Conservation (phyloP, 2,113 vertebrate genomes). For the Bos javanicus region DNA sequence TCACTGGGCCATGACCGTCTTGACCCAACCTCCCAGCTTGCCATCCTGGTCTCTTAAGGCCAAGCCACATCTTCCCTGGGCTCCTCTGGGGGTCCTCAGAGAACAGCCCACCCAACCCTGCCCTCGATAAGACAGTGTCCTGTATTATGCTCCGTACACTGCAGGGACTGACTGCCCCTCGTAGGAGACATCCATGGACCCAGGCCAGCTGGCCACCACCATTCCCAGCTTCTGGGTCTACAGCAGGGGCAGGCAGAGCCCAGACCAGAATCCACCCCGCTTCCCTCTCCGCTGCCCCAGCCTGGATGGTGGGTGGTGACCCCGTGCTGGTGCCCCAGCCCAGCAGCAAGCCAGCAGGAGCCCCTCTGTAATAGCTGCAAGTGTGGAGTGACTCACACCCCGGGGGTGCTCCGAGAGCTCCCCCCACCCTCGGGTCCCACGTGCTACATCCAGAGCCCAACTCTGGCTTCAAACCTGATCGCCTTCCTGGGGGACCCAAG, state of each 20-base stretch:
- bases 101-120: background rate
- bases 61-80: background rate
- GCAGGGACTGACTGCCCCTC: accelerated
- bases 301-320: background rate
- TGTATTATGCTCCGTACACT: background rate
- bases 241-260: background rate
- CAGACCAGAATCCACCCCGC: background rate
- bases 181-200: background rate
- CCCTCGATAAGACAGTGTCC: background rate
- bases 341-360: background rate
- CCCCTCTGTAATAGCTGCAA: background rate
- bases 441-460: background rate
- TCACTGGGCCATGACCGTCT: no score
- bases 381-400: background rate
- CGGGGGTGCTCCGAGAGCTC: background rate
- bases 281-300: background rate
- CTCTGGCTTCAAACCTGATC: slow-evolving; percentile 36
- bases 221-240: background rate
- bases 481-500: slow-evolving; percentile 46
- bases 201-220: background rate
- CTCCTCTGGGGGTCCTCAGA: background rate
- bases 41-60: background rate
- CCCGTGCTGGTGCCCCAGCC: background rate
- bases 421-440: background rate
- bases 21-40: background rate